These are phyloP conservation scores for Caenorhabditis virilis DNA, from an alignment of 2,888 invertebrate genomes.

Conservation along the genomic window DNA sequence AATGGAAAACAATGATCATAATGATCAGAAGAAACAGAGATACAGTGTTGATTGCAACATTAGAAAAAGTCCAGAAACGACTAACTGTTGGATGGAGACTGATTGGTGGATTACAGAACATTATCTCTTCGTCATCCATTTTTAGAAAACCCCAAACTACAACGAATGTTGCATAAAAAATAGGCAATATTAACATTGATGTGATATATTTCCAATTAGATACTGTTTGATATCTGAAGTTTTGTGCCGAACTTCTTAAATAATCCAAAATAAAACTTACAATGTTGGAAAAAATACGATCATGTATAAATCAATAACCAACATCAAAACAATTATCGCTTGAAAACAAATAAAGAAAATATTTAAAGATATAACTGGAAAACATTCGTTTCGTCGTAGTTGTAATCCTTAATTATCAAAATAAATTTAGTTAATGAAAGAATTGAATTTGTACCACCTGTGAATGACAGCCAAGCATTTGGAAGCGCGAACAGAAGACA, in stretches of 20 bases:
- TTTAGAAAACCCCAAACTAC: not conserved
- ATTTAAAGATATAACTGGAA: slow-evolving; percentile 15
- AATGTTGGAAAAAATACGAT: slow-evolving; percentile 20
- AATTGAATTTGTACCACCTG: not conserved
- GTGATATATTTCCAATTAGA: not conserved
- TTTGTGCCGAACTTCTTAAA: too few species aligned
- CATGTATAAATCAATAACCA: slow-evolving; percentile 17
- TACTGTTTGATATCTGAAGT: not conserved
- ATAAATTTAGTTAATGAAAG: not conserved
- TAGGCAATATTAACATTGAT: not conserved
- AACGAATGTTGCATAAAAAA: not conserved
- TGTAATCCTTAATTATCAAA: slow-evolving; percentile 10
- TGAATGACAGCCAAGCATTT: slow-evolving; percentile 13
- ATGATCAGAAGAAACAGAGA: not conserved
- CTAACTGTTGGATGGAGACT: not conserved
- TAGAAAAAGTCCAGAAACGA: not conserved
- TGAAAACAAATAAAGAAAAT: slow-evolving; percentile 29
- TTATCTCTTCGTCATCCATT: not conserved
- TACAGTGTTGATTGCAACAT: not conserved
- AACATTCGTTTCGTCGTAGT: slow-evolving; percentile 19
- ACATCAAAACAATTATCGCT: slow-evolving; percentile 23
- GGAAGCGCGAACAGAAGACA: slow-evolving; percentile 17
- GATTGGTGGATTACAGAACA: not conserved
- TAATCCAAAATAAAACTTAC: slow-evolving; percentile 9
- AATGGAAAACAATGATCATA: not conserved